phyloP scores from a whole-genome alignment of 1,140 invertebrate species.

The Sminthurides bifidus region DNA sequence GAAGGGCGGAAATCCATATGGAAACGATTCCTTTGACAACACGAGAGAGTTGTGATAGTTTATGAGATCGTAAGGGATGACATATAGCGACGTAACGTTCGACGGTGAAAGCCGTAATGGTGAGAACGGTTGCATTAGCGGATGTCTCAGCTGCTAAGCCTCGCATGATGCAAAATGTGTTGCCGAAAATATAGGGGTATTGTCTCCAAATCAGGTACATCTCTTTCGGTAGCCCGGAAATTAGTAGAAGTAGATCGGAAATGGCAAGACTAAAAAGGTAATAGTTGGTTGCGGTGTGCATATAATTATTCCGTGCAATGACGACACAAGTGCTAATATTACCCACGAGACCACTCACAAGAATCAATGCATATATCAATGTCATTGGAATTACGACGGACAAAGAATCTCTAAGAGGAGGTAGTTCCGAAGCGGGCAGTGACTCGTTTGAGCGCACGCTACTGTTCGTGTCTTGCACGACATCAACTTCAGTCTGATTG shows the following conservation, averaged over 20 bases:
- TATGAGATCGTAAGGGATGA: constrained; percentile 58
- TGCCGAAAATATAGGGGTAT: constrained; percentile 59
- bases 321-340: constrained; percentile 50
- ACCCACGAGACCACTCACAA: constrained; percentile 45
- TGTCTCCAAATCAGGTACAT: constrained; percentile 67
- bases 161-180: constrained; percentile 59
- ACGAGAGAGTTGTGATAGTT: constrained; percentile 41
- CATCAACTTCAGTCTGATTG: too few species aligned
- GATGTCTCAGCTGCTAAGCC: constrained; percentile 63
- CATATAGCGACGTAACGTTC: constrained; percentile 90
- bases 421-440: too few species aligned
- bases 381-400: constrained; percentile 39
- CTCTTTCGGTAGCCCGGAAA: constrained; percentile 66
- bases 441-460: too few species aligned
- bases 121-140: constrained; percentile 79
- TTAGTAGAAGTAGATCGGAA: constrained; percentile 76
- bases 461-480: too few species aligned
- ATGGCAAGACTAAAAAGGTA: constrained; percentile 66
- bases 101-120: constrained; percentile 75
- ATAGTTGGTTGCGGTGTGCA: constrained; percentile 50
- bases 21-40: constrained; percentile 46
- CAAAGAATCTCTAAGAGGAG: constrained; percentile 29
- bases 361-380: constrained; percentile 41
- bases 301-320: constrained; percentile 44
- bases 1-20: constrained; percentile 47